Evolutionary conservation across 2,888 invertebrate genomes (phyloP).

Genomic region (Synanthedon formicaeformis): DNA sequence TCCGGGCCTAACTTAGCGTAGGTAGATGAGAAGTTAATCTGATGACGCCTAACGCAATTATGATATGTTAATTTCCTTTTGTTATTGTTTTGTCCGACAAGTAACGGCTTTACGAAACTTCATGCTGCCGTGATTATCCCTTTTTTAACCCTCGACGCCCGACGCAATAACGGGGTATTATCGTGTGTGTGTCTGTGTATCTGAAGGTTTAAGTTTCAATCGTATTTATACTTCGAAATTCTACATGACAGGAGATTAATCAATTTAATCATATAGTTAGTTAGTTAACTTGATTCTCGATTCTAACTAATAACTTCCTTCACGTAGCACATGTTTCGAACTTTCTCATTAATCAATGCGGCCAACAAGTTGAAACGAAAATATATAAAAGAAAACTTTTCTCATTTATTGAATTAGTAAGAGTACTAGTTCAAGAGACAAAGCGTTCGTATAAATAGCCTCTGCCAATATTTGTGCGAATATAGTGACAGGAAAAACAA

Average conservation of each 20-base stretch:
- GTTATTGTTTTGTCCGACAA: conserved; percentile 19
- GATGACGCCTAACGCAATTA: conserved; percentile 34
- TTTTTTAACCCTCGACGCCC: too few species aligned
- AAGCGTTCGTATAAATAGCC: conserved; percentile 1
- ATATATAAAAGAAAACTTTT: background rate
- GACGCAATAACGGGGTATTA: too few species aligned
- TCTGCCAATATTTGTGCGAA: background rate
- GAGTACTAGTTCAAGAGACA: background rate
- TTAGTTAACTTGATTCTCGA: too few species aligned
- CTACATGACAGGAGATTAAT: too few species aligned
- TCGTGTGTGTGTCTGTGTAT: too few species aligned
- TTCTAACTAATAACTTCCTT: too few species aligned
- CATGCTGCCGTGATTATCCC: background rate
- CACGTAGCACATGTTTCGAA: too few species aligned
- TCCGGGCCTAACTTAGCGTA: conserved; percentile 22
- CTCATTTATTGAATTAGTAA: background rate
- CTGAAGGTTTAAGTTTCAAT: too few species aligned
- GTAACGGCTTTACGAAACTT: conserved; percentile 21
- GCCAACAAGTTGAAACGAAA: background rate
- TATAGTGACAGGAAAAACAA: background rate
- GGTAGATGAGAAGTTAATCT: conserved; percentile 35
- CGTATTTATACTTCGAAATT: too few species aligned
- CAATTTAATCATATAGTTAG: too few species aligned
- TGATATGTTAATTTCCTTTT: conserved; percentile 36
- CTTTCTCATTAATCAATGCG: too few species aligned